Evolutionary conservation across 2,888 invertebrate genomes (phyloP).

Genomic region (Bimastos eiseni): DNA sequence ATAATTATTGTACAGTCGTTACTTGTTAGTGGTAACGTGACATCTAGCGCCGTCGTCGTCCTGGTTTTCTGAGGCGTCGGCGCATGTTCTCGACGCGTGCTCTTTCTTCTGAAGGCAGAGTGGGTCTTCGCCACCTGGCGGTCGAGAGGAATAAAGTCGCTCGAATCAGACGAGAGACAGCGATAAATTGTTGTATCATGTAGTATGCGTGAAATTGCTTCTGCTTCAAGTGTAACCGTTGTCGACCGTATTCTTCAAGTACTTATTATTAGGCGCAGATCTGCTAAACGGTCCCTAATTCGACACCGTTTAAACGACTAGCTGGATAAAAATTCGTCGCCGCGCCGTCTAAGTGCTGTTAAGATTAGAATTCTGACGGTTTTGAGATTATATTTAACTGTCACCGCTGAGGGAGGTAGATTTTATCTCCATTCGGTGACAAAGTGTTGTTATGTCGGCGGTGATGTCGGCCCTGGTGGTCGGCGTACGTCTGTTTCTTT

Average conservation of each 20-base stretch:
- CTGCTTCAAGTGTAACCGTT: background rate
- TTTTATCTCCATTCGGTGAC: background rate
- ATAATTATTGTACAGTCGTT: too few relatives aligned
- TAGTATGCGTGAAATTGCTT: background rate
- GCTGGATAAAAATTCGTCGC: background rate
- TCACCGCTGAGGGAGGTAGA: background rate
- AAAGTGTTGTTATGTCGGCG: conserved; percentile 8
- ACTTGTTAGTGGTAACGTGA: too few relatives aligned
- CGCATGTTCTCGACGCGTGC: background rate
- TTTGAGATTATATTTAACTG: conserved; percentile 4
- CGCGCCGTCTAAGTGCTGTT: background rate
- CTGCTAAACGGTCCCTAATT: background rate
- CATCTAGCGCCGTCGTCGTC: background rate
- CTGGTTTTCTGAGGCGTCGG: background rate
- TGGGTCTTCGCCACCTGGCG: background rate
- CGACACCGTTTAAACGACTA: background rate
- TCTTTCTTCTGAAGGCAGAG: background rate
- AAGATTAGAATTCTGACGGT: background rate
- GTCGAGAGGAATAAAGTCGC: background rate
- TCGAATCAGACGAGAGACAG: background rate
- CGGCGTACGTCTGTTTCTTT: background rate
- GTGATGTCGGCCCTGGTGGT: background rate
- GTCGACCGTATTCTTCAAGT: background rate
- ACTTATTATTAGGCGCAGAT: background rate
- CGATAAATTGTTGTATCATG: too few relatives aligned